Percentiles rank a stretch among this genome's conserved stretches.
These are phyloP conservation scores for Onthophagus taurus DNA, from an alignment of 1,140 invertebrate species.

Conservation along the genomic window DNA sequence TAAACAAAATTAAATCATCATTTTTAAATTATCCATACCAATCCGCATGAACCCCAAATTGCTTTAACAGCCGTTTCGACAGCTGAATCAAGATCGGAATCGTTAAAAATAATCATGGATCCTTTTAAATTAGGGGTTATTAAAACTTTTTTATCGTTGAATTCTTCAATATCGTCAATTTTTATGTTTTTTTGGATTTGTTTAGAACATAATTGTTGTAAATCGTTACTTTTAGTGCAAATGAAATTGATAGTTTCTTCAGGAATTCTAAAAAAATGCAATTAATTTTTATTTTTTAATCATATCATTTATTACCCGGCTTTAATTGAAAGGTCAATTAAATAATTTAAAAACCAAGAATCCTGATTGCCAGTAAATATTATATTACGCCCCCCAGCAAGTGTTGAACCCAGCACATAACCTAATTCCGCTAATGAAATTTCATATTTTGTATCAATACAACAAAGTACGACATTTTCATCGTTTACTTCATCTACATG, in stretches of 20 bases:
- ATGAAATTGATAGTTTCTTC: neutral
- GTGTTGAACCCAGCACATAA: slow-evolving; percentile 24
- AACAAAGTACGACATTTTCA: slow-evolving; percentile 19
- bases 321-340: slow-evolving; percentile 25
- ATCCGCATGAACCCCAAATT: slow-evolving; percentile 46
- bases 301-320: slow-evolving; percentile 23
- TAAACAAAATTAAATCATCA: neutral
- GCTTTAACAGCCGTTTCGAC: slow-evolving; percentile 45
- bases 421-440: slow-evolving; percentile 23
- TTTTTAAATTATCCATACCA: slow-evolving; percentile 34
- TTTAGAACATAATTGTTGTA: neutral
- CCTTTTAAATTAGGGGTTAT: slow-evolving; percentile 35
- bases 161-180: neutral
- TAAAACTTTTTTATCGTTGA: slow-evolving; percentile 9
- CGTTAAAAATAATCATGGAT: slow-evolving; percentile 47
- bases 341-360: slow-evolving; percentile 16
- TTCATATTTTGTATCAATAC: slow-evolving; percentile 12
- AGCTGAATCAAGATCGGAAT: slow-evolving; percentile 49
- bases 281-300: slow-evolving; percentile 1
- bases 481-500: slow-evolving; percentile 10
- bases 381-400: slow-evolving; percentile 26
- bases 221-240: neutral
- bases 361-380: slow-evolving; percentile 21
- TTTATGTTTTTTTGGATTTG: neutral
- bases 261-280: slow-evolving; percentile 20